Conservation (phyloP, 2,888 invertebrate genomes). For the Lasioglossum lativentre region DNA sequence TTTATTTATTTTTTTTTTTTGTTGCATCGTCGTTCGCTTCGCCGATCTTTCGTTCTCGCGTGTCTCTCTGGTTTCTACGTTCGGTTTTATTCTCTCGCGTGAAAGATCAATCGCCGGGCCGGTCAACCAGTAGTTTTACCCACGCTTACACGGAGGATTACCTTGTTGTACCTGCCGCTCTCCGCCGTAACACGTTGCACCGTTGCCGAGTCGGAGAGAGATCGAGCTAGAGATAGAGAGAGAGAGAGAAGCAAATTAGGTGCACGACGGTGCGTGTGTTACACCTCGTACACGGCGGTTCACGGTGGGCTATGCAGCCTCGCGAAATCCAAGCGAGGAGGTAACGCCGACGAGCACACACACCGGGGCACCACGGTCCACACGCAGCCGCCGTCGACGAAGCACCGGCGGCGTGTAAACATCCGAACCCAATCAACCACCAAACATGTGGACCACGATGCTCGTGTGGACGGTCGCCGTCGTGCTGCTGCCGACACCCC, state of each 20-base stretch:
- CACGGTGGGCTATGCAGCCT: constrained; percentile 76
- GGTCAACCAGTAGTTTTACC: neutral
- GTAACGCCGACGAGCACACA: constrained; percentile 73
- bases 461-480: constrained; percentile 82
- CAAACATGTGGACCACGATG: constrained; percentile 83
- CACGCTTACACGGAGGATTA: constrained; percentile 37
- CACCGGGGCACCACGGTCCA: constrained; percentile 64
- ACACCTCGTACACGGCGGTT: constrained; percentile 34
- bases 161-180: neutral
- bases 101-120: neutral
- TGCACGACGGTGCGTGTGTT: constrained; percentile 16
- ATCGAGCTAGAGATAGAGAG: neutral
- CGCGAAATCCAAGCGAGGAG: constrained; percentile 75
- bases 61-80: constrained; percentile 13
- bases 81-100: neutral
- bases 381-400: constrained; percentile 61
- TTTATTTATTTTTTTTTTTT: neutral
- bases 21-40: neutral
- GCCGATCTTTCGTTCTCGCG: constrained; percentile 12
- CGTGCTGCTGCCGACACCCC: constrained; percentile 79
- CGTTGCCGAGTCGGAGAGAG: neutral
- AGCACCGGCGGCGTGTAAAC: constrained; percentile 73
- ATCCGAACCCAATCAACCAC: constrained; percentile 71
- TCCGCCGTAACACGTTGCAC: neutral
- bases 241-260: neutral